A percentile compares a stretch with the other conserved stretches of the same genome.
Conservation (phyloP, 2,888 invertebrate species). For the Polylopha cassiicola region DNA sequence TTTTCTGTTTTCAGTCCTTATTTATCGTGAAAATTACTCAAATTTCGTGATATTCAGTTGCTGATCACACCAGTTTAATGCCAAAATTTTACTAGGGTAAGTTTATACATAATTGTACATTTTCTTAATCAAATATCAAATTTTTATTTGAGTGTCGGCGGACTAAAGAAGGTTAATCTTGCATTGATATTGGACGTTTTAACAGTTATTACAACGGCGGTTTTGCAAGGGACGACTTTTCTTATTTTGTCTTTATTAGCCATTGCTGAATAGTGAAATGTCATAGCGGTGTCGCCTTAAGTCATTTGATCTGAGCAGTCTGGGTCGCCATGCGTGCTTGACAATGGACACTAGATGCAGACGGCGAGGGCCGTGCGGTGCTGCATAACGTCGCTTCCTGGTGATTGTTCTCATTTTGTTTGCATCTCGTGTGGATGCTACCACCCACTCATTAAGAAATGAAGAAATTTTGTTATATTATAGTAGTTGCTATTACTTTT, state of each 20-base stretch:
- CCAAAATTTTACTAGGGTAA: slow-evolving; percentile 71
- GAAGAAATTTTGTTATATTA: too few relatives aligned
- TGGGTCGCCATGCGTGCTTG: slow-evolving; percentile 67
- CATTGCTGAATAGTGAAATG: too few relatives aligned
- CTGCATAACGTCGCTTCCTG: slow-evolving; percentile 2
- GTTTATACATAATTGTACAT: slow-evolving; percentile 29
- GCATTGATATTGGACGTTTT: slow-evolving; percentile 33
- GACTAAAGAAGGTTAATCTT: slow-evolving; percentile 64
- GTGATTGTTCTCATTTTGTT: too few relatives aligned
- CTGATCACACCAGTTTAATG: slow-evolving; percentile 64
- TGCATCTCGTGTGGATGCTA: too few relatives aligned
- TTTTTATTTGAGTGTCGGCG: slow-evolving; percentile 59
- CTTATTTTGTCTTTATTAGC: neutral
- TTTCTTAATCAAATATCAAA: slow-evolving; percentile 8
- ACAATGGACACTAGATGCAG: slow-evolving; percentile 36
- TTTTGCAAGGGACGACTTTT: neutral
- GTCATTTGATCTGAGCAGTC: slow-evolving; percentile 8
- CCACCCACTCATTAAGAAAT: too few relatives aligned
- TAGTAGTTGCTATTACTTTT: too few relatives aligned
- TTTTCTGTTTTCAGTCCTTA: slow-evolving; percentile 74
- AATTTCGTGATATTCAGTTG: slow-evolving; percentile 58
- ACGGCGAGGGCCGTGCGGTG: slow-evolving; percentile 8
- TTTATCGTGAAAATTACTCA: slow-evolving; percentile 67
- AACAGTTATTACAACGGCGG: slow-evolving; percentile 15
- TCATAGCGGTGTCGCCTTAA: neutral